Conservation (phyloP, 1,140 invertebrate species). For the Nasonia vitripennis region DNA sequence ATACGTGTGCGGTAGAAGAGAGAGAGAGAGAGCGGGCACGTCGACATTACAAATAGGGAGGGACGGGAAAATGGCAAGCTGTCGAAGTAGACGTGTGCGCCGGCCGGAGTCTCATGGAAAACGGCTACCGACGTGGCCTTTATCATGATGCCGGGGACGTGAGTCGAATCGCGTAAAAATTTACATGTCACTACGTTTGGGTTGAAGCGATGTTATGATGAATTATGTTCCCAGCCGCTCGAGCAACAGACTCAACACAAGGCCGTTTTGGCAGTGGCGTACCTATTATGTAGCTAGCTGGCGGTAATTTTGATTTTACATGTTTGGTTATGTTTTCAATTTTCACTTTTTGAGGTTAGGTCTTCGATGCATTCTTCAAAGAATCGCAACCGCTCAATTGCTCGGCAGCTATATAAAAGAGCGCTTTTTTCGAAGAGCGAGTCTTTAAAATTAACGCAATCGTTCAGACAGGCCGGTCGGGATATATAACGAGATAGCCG, state of each 20-base stretch:
- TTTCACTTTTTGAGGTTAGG: too few relatives aligned
- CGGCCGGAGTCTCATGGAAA: neutral
- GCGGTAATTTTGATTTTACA: too few relatives aligned
- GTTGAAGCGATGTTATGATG: too few relatives aligned
- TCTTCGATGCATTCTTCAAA: too few relatives aligned
- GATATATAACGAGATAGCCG: constrained; percentile 36
- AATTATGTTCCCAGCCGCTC: too few relatives aligned
- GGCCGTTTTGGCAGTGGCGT: too few relatives aligned
- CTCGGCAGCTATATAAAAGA: neutral
- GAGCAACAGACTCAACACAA: too few relatives aligned
- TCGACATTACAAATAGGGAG: neutral
- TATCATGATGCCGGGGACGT: constrained; percentile 4
- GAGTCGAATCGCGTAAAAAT: constrained; percentile 20
- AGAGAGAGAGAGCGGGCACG: neutral
- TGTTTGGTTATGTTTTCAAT: too few relatives aligned
- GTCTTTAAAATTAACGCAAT: constrained; percentile 10
- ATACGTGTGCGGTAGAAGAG: neutral
- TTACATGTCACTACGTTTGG: neutral
- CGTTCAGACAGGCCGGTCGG: neutral
- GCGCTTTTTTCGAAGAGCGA: neutral
- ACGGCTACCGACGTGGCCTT: neutral
- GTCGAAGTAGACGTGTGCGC: neutral
- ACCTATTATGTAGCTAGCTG: too few relatives aligned
- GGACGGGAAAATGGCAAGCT: constrained; percentile 26
- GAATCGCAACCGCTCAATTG: neutral